Conservation (phyloP, 2,113 vertebrate species). For the Dromaius novaehollandiae region DNA sequence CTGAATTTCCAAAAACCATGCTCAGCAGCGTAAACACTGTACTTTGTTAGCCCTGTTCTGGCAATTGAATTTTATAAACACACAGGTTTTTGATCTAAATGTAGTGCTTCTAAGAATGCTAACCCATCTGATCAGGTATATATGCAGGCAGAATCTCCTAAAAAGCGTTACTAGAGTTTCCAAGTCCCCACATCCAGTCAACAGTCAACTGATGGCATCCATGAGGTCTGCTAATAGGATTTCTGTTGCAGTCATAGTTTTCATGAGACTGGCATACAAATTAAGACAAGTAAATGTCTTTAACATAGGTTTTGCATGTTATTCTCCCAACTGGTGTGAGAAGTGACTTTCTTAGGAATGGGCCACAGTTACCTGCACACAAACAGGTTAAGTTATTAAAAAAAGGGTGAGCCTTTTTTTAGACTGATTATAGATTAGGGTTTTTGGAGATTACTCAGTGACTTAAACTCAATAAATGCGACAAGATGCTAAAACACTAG, state of each 20-base stretch:
- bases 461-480: conserved; percentile 14
- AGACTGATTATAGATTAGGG: not conserved
- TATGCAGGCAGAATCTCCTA: not conserved
- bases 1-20: not conserved
- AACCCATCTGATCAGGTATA: not conserved
- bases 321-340: not conserved
- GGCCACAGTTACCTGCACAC: not conserved
- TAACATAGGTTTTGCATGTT: not conserved
- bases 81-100: not conserved
- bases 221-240: not conserved
- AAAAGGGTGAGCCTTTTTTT: not conserved
- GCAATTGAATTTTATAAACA: not conserved
- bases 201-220: not conserved
- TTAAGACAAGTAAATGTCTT: not conserved
- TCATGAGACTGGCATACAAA: not conserved
- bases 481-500: conserved; percentile 38
- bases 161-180: not conserved
- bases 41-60: not conserved
- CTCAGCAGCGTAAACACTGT: not conserved
- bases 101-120: not conserved
- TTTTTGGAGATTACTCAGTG: not conserved
- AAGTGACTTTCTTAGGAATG: not conserved
- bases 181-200: not conserved
- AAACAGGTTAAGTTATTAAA: not conserved
- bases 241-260: not conserved